Evolutionary conservation across 2,888 invertebrate genomes (phyloP), one percentile per base, ranked within the genome.

Genomic region (Mactromeris polynyma): DNA sequence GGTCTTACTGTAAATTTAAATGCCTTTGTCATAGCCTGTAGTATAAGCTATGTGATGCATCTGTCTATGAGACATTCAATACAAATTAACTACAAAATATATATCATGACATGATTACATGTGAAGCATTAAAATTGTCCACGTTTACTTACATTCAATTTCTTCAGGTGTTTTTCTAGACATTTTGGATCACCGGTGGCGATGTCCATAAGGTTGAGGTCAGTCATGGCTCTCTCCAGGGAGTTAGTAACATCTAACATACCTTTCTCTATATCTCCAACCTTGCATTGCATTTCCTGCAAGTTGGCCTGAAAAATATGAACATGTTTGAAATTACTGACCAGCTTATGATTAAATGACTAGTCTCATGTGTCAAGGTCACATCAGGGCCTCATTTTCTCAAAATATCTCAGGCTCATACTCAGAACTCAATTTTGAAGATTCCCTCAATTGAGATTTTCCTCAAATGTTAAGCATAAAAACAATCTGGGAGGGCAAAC

Each of bases 81-180:
- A 64, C 64, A 64, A 26, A 64, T 9, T 26, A 64, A 6, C 21
- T n/a, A 77, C n/a, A n/a, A n/a, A n/a, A n/a, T n/a, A n/a, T n/a
- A n/a, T n/a, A n/a, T n/a, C n/a, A n/a, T n/a, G n/a, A n/a, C n/a
- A n/a, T n/a, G n/a, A n/a, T n/a, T n/a, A n/a, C n/a, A n/a, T n/a
- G n/a, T n/a, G n/a, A n/a, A n/a, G n/a, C n/a, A n/a, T n/a, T n/a
- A n/a, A n/a, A n/a, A n/a, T n/a, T n/a, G n/a, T n/a, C n/a, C n/a
- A n/a, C n/a, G n/a, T n/a, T 6, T 51, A 88, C 89, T 85, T 91
- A 96, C 96, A 95, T 96, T 96, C 46, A 97, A 90, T 90, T 96
- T 96, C 88, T 96, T 96, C 83, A 97, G 93, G 85, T 96, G 95
- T 21, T 96, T 96, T 87, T 96, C 96, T n/a, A 96, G 92, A 89